Evolutionary conservation across 2,113 vertebrate genomes (phyloP).

Genomic region (Carassius carassius): DNA sequence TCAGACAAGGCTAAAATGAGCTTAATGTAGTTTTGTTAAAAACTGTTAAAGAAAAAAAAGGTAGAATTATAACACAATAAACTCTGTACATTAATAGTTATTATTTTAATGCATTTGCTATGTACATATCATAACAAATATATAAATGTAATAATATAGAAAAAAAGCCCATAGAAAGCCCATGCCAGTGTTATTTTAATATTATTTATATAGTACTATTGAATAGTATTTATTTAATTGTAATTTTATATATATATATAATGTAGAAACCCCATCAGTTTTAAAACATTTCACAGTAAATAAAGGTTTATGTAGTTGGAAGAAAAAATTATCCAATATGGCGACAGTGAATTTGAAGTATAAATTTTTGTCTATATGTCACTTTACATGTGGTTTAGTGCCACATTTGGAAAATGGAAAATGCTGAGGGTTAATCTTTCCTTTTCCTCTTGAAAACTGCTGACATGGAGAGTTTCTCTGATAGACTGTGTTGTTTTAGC

Average conservation of each 20-base stretch:
- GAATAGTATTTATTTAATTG: too few relatives aligned
- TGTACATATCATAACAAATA: not conserved
- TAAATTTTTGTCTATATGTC: not conserved
- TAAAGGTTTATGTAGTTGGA: not conserved
- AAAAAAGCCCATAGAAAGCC: not conserved
- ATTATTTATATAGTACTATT: too few relatives aligned
- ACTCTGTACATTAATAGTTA: too few relatives aligned
- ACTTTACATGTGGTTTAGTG: not conserved
- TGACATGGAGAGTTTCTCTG: slow-evolving; percentile 16
- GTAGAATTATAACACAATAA: not conserved
- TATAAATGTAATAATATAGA: not conserved
- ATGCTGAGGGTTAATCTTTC: slow-evolving; percentile 38
- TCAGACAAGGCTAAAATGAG: not conserved
- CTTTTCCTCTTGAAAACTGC: slow-evolving; percentile 15
- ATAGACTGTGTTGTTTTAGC: slow-evolving; percentile 21
- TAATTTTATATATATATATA: too few relatives aligned
- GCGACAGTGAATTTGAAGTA: not conserved
- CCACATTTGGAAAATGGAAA: slow-evolving; percentile 26
- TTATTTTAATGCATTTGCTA: not conserved
- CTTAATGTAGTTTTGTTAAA: not conserved
- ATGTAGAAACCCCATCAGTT: too few relatives aligned
- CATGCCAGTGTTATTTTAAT: too few relatives aligned
- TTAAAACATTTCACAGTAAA: too few relatives aligned
- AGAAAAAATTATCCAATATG: not conserved
- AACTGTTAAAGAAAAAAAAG: not conserved